A percentile compares a stretch with the other conserved stretches of the same genome.
Evolutionary conservation across 2,797 vertebrate genomes (phyloP).

Genomic region (Oreochromis grahami): DNA sequence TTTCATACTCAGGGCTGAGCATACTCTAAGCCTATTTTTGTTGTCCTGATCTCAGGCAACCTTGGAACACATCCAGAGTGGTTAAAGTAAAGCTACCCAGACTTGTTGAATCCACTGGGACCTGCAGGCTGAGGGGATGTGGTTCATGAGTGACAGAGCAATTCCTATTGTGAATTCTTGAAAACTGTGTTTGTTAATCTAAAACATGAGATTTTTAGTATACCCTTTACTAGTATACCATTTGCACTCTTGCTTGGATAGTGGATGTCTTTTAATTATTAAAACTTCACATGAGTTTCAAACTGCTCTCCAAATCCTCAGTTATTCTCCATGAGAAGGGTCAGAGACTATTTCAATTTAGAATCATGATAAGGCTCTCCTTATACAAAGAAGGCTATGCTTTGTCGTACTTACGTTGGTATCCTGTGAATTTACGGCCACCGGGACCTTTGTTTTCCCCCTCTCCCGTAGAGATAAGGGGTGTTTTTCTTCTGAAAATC

Average conservation of each 20-base stretch:
- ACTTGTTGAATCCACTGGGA: conserved; percentile 32
- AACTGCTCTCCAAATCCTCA: neutral
- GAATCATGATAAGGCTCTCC: neutral
- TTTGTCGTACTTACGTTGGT: conserved; percentile 27
- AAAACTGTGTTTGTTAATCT: neutral
- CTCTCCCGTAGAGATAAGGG: conserved; percentile 59
- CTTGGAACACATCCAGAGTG: conserved; percentile 66
- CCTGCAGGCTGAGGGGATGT: neutral
- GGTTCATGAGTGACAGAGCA: neutral
- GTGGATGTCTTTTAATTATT: conserved; percentile 10
- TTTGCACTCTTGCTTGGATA: neutral
- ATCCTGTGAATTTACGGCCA: conserved; percentile 61
- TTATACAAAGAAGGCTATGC: conserved; percentile 17
- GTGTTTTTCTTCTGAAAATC: conserved; percentile 69
- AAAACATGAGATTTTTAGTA: neutral
- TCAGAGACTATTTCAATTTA: conserved; percentile 1
- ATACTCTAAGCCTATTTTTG: conserved; percentile 77
- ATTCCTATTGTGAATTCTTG: neutral
- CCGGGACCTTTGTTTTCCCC: conserved; percentile 21
- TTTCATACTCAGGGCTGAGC: conserved; percentile 70
- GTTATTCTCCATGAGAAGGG: conserved; percentile 6
- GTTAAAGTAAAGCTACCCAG: conserved; percentile 57
- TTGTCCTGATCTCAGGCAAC: conserved; percentile 67
- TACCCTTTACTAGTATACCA: conserved; percentile 2
- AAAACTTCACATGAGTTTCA: conserved; percentile 1